Base-by-base conservation (phyloP, 2,888 invertebrate species). In the Zeuzera pyrina region DNA sequence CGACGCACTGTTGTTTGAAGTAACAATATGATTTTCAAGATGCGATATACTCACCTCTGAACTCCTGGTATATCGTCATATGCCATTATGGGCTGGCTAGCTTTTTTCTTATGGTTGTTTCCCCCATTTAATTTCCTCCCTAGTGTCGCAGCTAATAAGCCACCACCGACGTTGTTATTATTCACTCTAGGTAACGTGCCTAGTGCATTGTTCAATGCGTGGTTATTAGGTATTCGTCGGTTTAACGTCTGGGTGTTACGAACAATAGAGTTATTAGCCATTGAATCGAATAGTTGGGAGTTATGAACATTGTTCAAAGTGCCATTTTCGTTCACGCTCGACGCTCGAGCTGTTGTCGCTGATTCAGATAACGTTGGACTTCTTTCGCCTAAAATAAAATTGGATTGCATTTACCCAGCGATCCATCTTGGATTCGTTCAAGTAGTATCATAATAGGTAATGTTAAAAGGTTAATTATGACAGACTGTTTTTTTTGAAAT, bases 281-380 rank as follows among this genome's bases (percentile, higher is more conserved):
- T 52, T 0, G 52, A 45, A 41, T 77, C 72, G 52, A 63, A 71
- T 11, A 54, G 32, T 34, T 63, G 61, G 14, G 54, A 42, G 34
- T 10, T 15, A 34, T 58, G 52, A 8, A 39, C 51, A 45, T 79
- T 78, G 59, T 78, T 76, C 2, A 76, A 45, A 0, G 72, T 72
- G 19, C 60, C 63, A 40, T 76, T 78, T 27, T 81, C 81, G 50
- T 85, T 86, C 35, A 87, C 85, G 59, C 91, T 91, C 0, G 91
- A 91, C 0, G 93, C 92, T 26, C 93, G 86, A 0, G 91, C 91
- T 0, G 93, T 93, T 0, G 93, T 93, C 1, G 92, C 92, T 0
- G 92, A 91, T 55, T 93, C 93, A 0, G 93, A 93, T 47, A 92
- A 89, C 0, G 91, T 90, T 10, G 93, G 93, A 71, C 93, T 94